Evolutionary conservation across 2,888 invertebrate species (phyloP).

Genomic region (Dynastes hyllus): DNA sequence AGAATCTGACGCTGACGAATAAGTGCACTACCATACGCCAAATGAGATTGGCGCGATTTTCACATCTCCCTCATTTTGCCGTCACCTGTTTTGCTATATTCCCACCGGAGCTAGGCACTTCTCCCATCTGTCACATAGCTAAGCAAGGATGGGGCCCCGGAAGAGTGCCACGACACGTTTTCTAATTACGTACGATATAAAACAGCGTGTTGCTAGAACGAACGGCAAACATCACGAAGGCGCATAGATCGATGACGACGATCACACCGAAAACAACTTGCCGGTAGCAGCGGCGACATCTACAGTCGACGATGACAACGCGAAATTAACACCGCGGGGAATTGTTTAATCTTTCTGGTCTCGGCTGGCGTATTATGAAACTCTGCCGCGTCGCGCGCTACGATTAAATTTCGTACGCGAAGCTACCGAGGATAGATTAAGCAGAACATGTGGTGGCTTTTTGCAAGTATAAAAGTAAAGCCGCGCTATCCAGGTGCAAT

Average conservation of each 20-base stretch:
- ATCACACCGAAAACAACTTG: background rate
- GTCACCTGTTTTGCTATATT: background rate
- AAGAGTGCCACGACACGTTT: background rate
- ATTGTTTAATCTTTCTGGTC: conserved; percentile 16
- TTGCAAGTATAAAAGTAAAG: background rate
- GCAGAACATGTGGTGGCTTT: background rate
- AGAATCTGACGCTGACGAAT: background rate
- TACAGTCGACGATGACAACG: conserved; percentile 2
- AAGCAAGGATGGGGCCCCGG: background rate
- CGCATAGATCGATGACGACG: background rate
- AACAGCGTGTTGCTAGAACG: conserved; percentile 3
- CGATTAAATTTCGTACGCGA: no score
- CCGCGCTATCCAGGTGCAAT: no score
- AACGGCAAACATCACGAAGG: background rate
- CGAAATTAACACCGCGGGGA: conserved; percentile 38
- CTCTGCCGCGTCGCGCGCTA: background rate
- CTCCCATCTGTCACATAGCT: background rate
- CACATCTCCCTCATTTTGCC: background rate
- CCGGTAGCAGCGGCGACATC: conserved; percentile 2
- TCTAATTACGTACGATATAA: conserved; percentile 29
- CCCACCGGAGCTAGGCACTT: background rate
- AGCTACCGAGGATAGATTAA: no score
- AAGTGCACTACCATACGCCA: background rate
- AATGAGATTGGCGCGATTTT: background rate
- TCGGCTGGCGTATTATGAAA: background rate